These are phyloP conservation scores for Antechinus stuartii DNA, from an alignment of 2,113 vertebrate species.

Conservation along the genomic window DNA sequence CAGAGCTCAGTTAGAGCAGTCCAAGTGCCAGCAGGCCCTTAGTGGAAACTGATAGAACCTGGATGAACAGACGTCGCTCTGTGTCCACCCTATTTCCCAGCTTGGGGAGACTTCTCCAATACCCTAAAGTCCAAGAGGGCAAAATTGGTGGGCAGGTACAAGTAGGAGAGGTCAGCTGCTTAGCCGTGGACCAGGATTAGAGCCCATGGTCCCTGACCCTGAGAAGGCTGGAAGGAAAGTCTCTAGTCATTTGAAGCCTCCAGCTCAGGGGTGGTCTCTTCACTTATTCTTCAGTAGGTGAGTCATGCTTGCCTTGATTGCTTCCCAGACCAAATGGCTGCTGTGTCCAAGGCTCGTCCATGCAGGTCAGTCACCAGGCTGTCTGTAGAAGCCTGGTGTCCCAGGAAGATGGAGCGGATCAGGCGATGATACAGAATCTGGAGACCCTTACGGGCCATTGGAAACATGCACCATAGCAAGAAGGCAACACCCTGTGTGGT, in stretches of 20 bases:
- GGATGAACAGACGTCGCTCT: background rate
- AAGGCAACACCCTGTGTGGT: constrained; percentile 82
- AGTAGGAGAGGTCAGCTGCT: background rate
- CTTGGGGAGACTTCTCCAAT: background rate
- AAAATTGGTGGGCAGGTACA: background rate
- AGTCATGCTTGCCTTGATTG: constrained; percentile 49
- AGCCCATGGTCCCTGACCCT: background rate
- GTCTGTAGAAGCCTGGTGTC: constrained; percentile 90
- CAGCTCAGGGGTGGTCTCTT: background rate
- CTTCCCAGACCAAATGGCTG: constrained; percentile 88
- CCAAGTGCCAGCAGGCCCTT: background rate
- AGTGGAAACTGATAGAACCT: background rate
- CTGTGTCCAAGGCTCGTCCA: constrained; percentile 85
- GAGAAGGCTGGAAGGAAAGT: background rate
- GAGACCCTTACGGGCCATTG: constrained; percentile 94
- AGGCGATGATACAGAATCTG: constrained; percentile 89
- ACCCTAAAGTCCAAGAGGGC: background rate
- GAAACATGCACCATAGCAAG: constrained; percentile 98
- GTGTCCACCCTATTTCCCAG: no score
- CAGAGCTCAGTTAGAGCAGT: background rate
- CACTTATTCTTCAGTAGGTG: constrained; percentile 31
- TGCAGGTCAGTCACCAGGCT: constrained; percentile 87
- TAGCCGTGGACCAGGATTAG: background rate
- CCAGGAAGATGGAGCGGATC: constrained; percentile 92
- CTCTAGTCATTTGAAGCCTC: no score